Percentiles rank a stretch among this genome's conserved stretches.
Conservation (phyloP, 2,888 invertebrate species). For the Dasysyrphus albostriatus region DNA sequence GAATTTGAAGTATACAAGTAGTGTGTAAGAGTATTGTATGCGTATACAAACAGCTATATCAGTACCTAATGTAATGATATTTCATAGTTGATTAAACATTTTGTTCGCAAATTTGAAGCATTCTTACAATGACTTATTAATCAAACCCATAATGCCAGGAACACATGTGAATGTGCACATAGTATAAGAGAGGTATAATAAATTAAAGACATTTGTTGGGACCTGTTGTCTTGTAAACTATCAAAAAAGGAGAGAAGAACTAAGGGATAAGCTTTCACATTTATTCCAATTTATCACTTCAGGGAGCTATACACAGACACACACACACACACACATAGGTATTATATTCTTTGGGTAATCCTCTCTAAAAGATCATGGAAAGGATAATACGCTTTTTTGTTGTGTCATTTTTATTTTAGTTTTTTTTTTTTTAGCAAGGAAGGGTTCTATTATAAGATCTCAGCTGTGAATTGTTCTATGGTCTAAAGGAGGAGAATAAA, state of each 20-base stretch:
- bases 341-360: constrained; percentile 55
- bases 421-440: constrained; percentile 10
- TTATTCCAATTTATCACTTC: constrained; percentile 74
- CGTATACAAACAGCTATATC: no score
- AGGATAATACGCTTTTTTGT: constrained; percentile 50
- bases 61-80: constrained; percentile 24
- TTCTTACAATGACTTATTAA: constrained; percentile 65
- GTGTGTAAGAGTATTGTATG: no score
- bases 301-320: not conserved
- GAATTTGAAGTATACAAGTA: not conserved
- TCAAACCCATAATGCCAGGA: constrained; percentile 56
- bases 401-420: constrained; percentile 26
- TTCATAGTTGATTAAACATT: constrained; percentile 64
- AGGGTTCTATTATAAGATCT: constrained; percentile 49
- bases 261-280: constrained; percentile 68
- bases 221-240: constrained; percentile 75
- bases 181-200: constrained; percentile 44
- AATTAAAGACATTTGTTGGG: constrained; percentile 69
- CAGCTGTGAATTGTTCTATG: constrained; percentile 61
- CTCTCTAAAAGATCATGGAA: constrained; percentile 54
- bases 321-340: not conserved
- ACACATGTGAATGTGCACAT: constrained; percentile 58
- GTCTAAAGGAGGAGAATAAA: constrained; percentile 48
- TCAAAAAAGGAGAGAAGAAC: constrained; percentile 51
- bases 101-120: constrained; percentile 39